These are phyloP conservation scores for Criorhina ranunculi DNA, from an alignment of 2,888 invertebrate genomes.

Conservation along the genomic window DNA sequence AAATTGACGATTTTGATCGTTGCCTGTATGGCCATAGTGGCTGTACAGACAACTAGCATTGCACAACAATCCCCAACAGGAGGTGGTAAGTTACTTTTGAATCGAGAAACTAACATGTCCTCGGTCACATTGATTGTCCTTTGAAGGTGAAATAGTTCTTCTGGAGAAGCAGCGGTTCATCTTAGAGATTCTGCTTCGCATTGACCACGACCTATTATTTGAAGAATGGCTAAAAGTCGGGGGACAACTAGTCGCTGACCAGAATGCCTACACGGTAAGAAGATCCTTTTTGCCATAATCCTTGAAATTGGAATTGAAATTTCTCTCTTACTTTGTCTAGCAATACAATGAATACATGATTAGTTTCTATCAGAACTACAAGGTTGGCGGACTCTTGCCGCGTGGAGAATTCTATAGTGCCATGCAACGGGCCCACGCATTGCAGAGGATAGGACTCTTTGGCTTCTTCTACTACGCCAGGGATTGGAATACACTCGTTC, in stretches of 20 bases:
- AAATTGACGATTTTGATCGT: conserved; percentile 80
- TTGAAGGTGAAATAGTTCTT: conserved; percentile 78
- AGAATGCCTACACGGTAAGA: conserved; percentile 79
- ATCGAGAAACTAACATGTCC: neutral
- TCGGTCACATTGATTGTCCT: neutral
- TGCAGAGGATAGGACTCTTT: conserved; percentile 87
- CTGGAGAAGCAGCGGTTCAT: conserved; percentile 80
- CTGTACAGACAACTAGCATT: conserved; percentile 79
- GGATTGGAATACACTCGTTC: conserved; percentile 88
- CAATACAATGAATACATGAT: conserved; percentile 36
- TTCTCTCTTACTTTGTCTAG: neutral
- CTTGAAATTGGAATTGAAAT: neutral
- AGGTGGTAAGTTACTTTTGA: conserved; percentile 46
- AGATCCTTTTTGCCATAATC: neutral
- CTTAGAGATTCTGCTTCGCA: conserved; percentile 79
- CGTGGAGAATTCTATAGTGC: conserved; percentile 71
- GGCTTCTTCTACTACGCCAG: conserved; percentile 88
- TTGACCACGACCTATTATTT: conserved; percentile 79
- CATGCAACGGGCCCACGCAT: conserved; percentile 77
- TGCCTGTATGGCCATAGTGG: conserved; percentile 81
- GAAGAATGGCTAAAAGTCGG: conserved; percentile 81
- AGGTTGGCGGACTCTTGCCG: conserved; percentile 83
- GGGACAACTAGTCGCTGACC: conserved; percentile 76
- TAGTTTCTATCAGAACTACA: conserved; percentile 85
- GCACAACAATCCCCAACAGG: conserved; percentile 46